Evolutionary conservation across 2,797 vertebrate species (phyloP).

Genomic region (Galaxias olidus): DNA sequence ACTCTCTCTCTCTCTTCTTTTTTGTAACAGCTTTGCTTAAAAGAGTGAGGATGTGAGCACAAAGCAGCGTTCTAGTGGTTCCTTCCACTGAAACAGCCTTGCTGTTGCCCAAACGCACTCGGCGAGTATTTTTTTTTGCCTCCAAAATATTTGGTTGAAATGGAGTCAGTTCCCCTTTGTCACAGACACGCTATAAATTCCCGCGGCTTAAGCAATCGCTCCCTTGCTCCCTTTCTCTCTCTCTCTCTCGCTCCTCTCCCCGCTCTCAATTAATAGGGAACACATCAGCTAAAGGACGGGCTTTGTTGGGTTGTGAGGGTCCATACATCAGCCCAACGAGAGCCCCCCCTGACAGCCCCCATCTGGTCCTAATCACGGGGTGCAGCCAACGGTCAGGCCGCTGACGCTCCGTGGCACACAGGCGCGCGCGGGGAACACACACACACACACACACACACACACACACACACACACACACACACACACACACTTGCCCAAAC

Average conservation of each 20-base stretch:
- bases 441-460: constrained; percentile 10
- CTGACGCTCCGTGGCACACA: constrained; percentile 39
- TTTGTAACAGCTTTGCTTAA: constrained; percentile 42
- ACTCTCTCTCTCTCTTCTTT: too few species aligned
- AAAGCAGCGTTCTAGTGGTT: constrained; percentile 51
- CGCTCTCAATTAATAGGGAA: constrained; percentile 68
- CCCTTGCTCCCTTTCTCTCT: constrained; percentile 17
- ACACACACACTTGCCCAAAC: constrained; percentile 29
- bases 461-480: constrained; percentile 24
- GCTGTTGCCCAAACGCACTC: constrained; percentile 25
- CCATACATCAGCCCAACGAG: constrained; percentile 76
- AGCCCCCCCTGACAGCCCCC: constrained; percentile 61
- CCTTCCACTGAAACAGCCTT: too few species aligned
- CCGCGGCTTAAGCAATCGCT: constrained; percentile 47
- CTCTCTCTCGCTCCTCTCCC: constrained; percentile 57
- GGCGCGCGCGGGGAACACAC: constrained; percentile 11
- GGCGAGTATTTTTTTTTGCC: not conserved
- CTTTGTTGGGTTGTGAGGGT: constrained; percentile 66
- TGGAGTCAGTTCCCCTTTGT: constrained; percentile 44
- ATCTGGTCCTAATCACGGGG: constrained; percentile 79
- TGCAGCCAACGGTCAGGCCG: constrained; percentile 76
- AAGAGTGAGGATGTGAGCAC: constrained; percentile 36
- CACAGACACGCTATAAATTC: constrained; percentile 56
- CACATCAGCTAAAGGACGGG: constrained; percentile 60
- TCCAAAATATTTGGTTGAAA: constrained; percentile 31